A percentile compares a stretch with the other conserved stretches of the same genome.
These are phyloP conservation scores for Zeuzera pyrina DNA, from an alignment of 2,888 invertebrate genomes.

Conservation along the genomic window DNA sequence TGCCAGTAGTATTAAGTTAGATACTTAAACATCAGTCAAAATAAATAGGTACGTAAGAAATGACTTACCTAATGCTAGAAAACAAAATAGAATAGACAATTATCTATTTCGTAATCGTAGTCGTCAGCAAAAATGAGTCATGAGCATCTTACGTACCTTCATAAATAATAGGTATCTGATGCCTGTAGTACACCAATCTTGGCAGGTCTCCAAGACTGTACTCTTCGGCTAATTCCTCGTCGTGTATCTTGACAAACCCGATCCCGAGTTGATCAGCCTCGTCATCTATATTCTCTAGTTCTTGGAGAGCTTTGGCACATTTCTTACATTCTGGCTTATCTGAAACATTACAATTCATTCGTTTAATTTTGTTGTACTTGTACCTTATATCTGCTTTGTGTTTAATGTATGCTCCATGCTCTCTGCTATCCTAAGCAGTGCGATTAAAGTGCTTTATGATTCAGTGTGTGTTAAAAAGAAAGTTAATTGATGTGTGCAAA, in stretches of 20 bases:
- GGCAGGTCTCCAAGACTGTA: constrained; percentile 92
- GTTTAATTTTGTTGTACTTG: constrained; percentile 4
- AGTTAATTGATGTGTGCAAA: constrained; percentile 6
- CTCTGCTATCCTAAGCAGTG: constrained; percentile 51
- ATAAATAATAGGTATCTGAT: constrained; percentile 95
- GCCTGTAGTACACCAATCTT: constrained; percentile 92
- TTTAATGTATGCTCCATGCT: constrained; percentile 31
- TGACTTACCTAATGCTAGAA: no score
- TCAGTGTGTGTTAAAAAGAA: constrained; percentile 16
- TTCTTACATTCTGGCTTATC: constrained; percentile 95
- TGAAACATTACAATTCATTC: constrained; percentile 70
- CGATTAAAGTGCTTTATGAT: constrained; percentile 51
- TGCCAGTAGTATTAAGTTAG: no score
- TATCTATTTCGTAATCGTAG: constrained; percentile 31
- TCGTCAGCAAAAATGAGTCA: constrained; percentile 42
- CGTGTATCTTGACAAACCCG: constrained; percentile 95
- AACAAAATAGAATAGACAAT: no score
- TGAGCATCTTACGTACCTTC: constrained; percentile 87
- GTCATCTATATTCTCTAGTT: constrained; percentile 94
- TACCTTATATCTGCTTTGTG: background rate
- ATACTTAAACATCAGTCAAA: no score
- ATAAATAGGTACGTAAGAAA: no score
- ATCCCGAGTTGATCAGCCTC: constrained; percentile 95
- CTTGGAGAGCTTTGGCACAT: constrained; percentile 91
- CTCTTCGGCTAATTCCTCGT: constrained; percentile 91